phyloP scores from a whole-genome alignment of 1,140 invertebrate genomes.

The Mercenaria mercenaria region DNA sequence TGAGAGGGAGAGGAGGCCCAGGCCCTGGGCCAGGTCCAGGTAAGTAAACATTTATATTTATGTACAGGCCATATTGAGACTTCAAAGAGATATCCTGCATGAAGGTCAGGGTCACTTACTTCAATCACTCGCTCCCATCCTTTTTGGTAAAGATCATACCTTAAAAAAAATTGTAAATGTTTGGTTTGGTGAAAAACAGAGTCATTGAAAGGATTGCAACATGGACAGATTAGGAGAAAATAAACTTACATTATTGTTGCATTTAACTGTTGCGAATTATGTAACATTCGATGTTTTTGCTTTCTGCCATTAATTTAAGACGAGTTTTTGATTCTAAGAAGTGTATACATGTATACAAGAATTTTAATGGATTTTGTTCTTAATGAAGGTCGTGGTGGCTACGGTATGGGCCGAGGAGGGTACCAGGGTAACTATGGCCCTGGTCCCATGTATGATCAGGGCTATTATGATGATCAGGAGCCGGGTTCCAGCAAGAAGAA shows the following conservation, averaged over 20 bases:
- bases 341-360: background rate
- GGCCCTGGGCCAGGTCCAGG: background rate
- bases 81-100: background rate
- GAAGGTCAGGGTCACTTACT: background rate
- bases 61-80: background rate
- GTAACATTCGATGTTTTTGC: background rate
- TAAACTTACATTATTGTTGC: background rate
- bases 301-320: background rate
- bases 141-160: too few species aligned
- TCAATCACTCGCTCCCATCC: too few species aligned
- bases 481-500: background rate
- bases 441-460: background rate
- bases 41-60: background rate
- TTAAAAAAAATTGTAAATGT: background rate
- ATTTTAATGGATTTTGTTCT: background rate
- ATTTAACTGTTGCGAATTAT: background rate
- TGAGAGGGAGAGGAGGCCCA: background rate
- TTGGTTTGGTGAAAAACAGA: background rate
- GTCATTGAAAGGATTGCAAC: background rate
- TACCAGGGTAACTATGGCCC: too few species aligned
- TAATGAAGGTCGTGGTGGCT: background rate
- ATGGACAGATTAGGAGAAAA: background rate
- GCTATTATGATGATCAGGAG: too few species aligned
- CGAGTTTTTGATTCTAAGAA: background rate
- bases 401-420: constrained; percentile 5